These are phyloP conservation scores for Monochamus saltuarius DNA, from an alignment of 1,140 invertebrate genomes.

Conservation along the genomic window DNA sequence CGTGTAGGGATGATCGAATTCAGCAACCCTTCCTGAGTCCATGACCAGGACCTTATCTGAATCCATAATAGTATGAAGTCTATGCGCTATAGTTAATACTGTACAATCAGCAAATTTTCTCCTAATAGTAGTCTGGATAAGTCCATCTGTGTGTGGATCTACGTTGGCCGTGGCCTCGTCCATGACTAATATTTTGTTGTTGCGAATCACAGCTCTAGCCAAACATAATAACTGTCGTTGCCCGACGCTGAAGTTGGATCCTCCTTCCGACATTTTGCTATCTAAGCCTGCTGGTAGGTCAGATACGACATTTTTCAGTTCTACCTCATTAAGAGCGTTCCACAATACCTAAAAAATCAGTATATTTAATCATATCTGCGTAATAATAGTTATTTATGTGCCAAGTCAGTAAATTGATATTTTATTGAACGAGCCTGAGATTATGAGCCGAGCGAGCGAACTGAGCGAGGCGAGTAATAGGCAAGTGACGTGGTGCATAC, in stretches of 20 bases:
- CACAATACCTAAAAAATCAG: conserved; percentile 64
- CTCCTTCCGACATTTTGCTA: conserved; percentile 63
- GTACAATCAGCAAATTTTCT: conserved; percentile 63
- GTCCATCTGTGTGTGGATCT: conserved; percentile 61
- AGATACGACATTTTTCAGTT: conserved; percentile 60
- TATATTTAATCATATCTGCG: conserved; percentile 47
- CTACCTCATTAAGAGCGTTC: conserved; percentile 78
- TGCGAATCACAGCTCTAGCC: conserved; percentile 63
- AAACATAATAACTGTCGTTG: conserved; percentile 61
- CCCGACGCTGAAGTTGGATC: conserved; percentile 57
- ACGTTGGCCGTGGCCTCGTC: conserved; percentile 70
- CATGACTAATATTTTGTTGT: conserved; percentile 63
- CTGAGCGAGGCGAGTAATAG: no score
- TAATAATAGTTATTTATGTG: no score
- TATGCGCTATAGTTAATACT: conserved; percentile 72
- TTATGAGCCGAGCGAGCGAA: no score
- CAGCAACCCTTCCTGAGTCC: conserved; percentile 57
- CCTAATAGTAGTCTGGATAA: conserved; percentile 64
- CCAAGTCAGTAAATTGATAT: no score
- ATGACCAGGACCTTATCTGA: conserved; percentile 64
- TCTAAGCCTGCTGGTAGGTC: conserved; percentile 47
- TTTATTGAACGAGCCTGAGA: no score
- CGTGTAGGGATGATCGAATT: conserved; percentile 61
- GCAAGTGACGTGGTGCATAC: no score
- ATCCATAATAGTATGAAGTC: conserved; percentile 71